A percentile compares a stretch with the other conserved stretches of the same genome.
Conservation (phyloP, 2,797 vertebrate genomes). For the Mallotus villosus region DNA sequence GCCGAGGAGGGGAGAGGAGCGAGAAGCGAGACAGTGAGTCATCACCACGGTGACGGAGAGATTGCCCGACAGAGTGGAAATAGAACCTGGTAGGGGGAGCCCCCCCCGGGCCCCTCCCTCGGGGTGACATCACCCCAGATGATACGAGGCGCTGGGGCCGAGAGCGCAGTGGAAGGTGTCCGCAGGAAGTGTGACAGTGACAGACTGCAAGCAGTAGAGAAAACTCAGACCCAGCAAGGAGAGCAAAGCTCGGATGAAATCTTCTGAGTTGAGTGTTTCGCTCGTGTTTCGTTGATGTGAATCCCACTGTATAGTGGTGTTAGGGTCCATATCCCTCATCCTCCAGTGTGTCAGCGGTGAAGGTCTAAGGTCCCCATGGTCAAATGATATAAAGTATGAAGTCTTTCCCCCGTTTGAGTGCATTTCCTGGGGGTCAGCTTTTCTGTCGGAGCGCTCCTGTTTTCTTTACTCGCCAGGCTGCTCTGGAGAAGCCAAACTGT, state of each 20-base stretch:
- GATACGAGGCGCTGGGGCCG: too few relatives aligned
- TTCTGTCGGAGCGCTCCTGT: slow-evolving; percentile 59
- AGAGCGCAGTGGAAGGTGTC: too few relatives aligned
- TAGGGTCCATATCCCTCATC: too few relatives aligned
- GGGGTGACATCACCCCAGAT: neutral
- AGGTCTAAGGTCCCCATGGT: neutral
- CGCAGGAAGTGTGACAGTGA: too few relatives aligned
- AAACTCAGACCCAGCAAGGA: too few relatives aligned
- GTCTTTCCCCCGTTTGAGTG: slow-evolving; percentile 14
- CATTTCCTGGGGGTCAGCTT: slow-evolving; percentile 41
- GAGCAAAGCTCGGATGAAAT: too few relatives aligned
- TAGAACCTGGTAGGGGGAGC: neutral
- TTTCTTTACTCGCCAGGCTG: slow-evolving; percentile 63
- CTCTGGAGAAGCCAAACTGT: slow-evolving; percentile 69
- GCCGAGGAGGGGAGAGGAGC: neutral
- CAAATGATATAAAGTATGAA: neutral
- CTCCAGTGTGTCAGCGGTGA: neutral
- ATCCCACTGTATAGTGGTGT: too few relatives aligned
- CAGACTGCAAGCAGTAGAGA: too few relatives aligned
- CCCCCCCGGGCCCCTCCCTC: neutral
- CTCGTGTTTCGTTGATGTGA: too few relatives aligned
- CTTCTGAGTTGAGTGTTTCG: too few relatives aligned
- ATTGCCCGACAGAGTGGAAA: neutral
- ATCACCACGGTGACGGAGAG: neutral
- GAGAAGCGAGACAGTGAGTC: neutral